phyloP scores from a whole-genome alignment of 1,140 invertebrate genomes.

The Lordiphosa stackelbergi region DNA sequence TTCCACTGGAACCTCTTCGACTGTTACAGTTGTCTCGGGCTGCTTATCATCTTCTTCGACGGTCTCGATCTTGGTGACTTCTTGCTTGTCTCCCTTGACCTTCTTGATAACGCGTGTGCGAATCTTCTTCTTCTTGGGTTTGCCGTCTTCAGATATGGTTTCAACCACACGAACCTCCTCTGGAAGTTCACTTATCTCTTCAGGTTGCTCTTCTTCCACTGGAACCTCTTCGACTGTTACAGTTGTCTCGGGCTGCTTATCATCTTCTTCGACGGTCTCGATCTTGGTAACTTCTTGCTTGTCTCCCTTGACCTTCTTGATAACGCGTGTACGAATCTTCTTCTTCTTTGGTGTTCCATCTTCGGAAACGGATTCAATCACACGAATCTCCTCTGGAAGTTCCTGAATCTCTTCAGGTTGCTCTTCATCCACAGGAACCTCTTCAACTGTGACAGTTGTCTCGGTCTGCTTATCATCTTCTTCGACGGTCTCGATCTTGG shows the following conservation, averaged over 20 bases:
- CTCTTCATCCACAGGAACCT: background rate
- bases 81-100: constrained; percentile 6
- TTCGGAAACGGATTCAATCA: background rate
- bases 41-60: constrained; percentile 2
- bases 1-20: background rate
- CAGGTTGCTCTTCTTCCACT: background rate
- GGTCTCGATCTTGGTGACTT: constrained; percentile 3
- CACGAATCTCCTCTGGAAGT: constrained; percentile 2
- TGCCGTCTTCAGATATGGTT: background rate
- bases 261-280: constrained; percentile 3
- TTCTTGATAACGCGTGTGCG: constrained; percentile 6
- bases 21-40: background rate
- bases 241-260: background rate
- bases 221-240: background rate
- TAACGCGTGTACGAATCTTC: constrained; percentile 5
- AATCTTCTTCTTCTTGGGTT: constrained; percentile 1
- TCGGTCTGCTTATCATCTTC: constrained; percentile 1
- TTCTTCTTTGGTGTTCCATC: constrained; percentile 1
- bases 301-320: constrained; percentile 4
- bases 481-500: background rate
- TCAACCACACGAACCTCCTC: background rate
- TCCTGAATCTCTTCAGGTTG: constrained; percentile 1
- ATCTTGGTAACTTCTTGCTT: constrained; percentile 5
- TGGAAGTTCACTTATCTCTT: background rate
- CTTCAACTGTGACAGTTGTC: background rate